These are phyloP conservation scores for Cheilosia soror DNA, from an alignment of 2,888 invertebrate species.

Conservation along the genomic window DNA sequence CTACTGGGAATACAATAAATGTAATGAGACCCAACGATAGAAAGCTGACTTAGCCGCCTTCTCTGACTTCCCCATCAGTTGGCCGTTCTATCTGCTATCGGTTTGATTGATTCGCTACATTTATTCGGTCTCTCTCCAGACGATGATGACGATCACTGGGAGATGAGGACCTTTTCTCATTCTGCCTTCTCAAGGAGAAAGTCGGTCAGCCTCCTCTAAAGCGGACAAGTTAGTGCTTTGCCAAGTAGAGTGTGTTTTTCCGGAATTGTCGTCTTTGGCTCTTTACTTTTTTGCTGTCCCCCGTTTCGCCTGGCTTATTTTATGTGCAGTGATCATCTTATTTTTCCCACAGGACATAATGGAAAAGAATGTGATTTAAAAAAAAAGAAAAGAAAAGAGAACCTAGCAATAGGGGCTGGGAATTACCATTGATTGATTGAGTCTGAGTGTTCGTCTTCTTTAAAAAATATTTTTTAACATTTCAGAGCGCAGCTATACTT, in stretches of 20 bases:
- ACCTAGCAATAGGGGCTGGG: conserved; percentile 39
- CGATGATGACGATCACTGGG: conserved; percentile 48
- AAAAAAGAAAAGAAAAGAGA: conserved; percentile 24
- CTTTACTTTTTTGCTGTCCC: conserved; percentile 12
- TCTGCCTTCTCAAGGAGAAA: conserved; percentile 28
- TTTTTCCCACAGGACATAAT: conserved; percentile 55
- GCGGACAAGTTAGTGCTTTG: conserved; percentile 16
- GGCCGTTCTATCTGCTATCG: conserved; percentile 59
- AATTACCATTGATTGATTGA: conserved; percentile 62
- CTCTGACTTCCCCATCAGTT: conserved; percentile 12
- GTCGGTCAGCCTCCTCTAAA: conserved; percentile 50
- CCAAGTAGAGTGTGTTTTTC: conserved; percentile 41
- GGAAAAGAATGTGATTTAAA: conserved; percentile 34
- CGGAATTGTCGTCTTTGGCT: background rate
- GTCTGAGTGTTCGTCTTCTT: conserved; percentile 59
- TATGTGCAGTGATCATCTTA: conserved; percentile 53
- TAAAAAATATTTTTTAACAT: conserved; percentile 46
- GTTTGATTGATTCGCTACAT: conserved; percentile 73
- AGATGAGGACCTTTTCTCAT: conserved; percentile 15
- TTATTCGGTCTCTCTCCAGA: conserved; percentile 64
- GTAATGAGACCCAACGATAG: conserved; percentile 70
- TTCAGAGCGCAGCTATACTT: conserved; percentile 57
- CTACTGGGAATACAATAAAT: conserved; percentile 70
- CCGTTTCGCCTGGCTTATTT: conserved; percentile 10
- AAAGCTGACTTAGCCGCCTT: conserved; percentile 70